Base-by-base conservation (phyloP, 2,113 vertebrate genomes). In the Lynx canadensis region DNA sequence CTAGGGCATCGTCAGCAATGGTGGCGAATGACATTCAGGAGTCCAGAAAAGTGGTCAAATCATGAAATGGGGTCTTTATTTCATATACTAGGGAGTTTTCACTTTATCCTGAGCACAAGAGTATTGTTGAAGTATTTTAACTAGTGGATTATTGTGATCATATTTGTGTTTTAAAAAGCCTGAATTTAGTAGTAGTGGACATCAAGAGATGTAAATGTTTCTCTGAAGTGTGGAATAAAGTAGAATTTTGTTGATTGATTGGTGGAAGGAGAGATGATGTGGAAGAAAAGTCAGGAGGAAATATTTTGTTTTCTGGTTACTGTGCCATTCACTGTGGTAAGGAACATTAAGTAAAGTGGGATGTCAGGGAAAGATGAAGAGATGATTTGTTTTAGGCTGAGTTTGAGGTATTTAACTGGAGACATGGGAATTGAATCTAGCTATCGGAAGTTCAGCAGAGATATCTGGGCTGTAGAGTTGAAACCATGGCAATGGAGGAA, bases 161-260 rank as follows among this genome's bases (percentile, higher is more conserved):
- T 69, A 89, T 84, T 63, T 76, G 11, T 95, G 18, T 96, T 89
- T 83, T 83, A 31, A 31, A 89, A 78, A 92, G n/a, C 25, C 18
- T 78, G 33, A 8, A 60, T n/a, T 55, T 57, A 60, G 16, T 69
- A 33, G 38, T 25, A 60, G 5, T 74, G 27, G 69, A 74, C 29
- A 80, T 84, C 55, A 93, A 91, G 84, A 93, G 36, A 68, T 45
- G 33, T 60, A 66, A 93, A 23, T 74, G 41, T 21, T 78, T 66
- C 41, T 97, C 82, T 71, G 33, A 86, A 82, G 73, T 63, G 27
- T 86, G 82, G 82, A 78, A 16, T 66, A 66, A 87, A 66, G 52
- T 50, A 69, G 36, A 63, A 83, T 95, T 89, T 71, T 65, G 27
- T 50, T 55, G 41, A 85, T 66, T 82, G 36, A 55, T 69, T 65